Evolutionary conservation across 2,888 invertebrate species (phyloP), one percentile per base, ranked within the genome.

Genomic region (Stenoptilia bipunctidactyla): DNA sequence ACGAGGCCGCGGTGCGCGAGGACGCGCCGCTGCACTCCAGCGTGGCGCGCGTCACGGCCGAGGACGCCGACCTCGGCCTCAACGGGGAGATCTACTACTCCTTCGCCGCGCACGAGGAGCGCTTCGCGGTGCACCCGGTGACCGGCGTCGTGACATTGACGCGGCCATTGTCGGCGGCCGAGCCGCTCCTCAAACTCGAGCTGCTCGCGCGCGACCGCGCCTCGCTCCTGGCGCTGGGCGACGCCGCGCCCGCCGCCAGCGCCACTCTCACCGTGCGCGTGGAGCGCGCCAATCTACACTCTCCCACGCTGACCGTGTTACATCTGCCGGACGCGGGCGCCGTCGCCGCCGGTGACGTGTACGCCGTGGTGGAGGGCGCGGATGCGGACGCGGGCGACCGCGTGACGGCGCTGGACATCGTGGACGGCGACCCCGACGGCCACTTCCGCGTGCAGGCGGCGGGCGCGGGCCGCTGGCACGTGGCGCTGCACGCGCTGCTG

Each of bases 21-120:
- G 96, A 97, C 68, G 90, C 92, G 43, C 90, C 94, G 9, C 79
- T 95, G 42, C 94, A 97, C 72, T 87, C 89, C 41, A 93, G 91
- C 66, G 88, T 97, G 43, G 75, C 91, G 27, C 88, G 87, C 58
- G 93, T 94, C 38, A 84, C 89, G 27, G 98, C 98, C 0, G 96
- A 96, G 60, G 98, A 99, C 76, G 97, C 98, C 2, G 98, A 99
- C 71, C 85, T 94, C 27, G 98, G 98, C 1, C 86, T 95, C 55
- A 98, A 98, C 71, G 97, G 97, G 1, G 96, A 98, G 82, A 94
- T 98, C 54, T 98, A 98, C 79, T 98, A 97, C 79, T 96, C 95
- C 67, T 90, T 98, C 57, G 85, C 88, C 38, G 90, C 93, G 52
- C 87, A 88, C 43, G 91, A 93, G 59, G 90, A 6, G 30, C 9